Evolutionary conservation across 2,797 vertebrate genomes (phyloP).

Genomic region (Lepus townsendii): DNA sequence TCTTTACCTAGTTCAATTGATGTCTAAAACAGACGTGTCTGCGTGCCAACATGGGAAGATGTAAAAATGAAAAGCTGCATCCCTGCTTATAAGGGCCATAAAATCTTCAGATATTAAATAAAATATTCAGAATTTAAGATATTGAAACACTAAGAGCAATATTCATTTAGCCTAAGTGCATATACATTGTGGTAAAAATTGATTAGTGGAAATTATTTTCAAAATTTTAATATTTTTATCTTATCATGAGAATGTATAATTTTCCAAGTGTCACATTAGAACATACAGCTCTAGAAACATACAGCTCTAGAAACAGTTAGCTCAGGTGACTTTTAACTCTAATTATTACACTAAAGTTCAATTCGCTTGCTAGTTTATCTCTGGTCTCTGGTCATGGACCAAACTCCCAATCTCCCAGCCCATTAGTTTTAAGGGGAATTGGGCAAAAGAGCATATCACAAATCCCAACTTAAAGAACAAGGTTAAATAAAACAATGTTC

Average conservation of each 20-base stretch:
- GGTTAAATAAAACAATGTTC: conserved; percentile 1
- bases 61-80: conserved; percentile 4
- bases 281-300: neutral
- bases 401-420: neutral
- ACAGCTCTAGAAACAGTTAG: neutral
- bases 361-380: conserved; percentile 30
- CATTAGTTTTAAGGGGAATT: conserved; percentile 13
- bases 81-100: neutral
- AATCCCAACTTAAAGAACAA: conserved; percentile 21
- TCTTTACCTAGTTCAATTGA: conserved; percentile 32
- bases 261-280: conserved; percentile 7
- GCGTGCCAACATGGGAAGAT: neutral
- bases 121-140: neutral
- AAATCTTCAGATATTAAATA: conserved; percentile 14
- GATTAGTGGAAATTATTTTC: conserved; percentile 18
- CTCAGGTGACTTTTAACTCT: conserved; percentile 20
- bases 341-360: conserved; percentile 26
- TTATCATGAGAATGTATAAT: neutral
- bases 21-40: conserved; percentile 34
- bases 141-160: neutral
- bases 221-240: conserved; percentile 3
- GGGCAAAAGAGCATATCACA: conserved; percentile 19
- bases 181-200: neutral
- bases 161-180: neutral
- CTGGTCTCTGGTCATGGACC: neutral